phyloP scores from a whole-genome alignment of 2,797 vertebrate genomes.

The Liparis tanakae region DNA sequence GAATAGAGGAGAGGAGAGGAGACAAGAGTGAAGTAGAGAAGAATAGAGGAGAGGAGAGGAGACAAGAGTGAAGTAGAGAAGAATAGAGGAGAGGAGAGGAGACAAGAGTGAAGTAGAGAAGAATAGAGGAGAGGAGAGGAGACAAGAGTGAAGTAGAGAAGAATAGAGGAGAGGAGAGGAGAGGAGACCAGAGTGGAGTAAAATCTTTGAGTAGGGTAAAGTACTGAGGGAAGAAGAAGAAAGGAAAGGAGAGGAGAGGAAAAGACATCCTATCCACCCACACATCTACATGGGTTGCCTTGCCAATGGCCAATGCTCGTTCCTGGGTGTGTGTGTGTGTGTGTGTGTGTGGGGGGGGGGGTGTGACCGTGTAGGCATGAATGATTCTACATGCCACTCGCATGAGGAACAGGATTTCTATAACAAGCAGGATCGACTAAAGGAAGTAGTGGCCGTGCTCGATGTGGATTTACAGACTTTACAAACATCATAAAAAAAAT shows the following conservation, averaged over 20 bases:
- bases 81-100: too few species aligned
- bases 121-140: too few species aligned
- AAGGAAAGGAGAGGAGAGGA: background rate
- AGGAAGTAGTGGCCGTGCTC: background rate
- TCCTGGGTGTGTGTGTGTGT: too few species aligned
- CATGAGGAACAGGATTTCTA: background rate
- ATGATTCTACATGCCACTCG: slow-evolving; percentile 9
- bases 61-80: too few species aligned
- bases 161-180: background rate
- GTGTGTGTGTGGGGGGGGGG: too few species aligned
- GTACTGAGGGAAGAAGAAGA: background rate
- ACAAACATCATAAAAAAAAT: background rate
- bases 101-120: too few species aligned
- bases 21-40: too few species aligned
- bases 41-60: too few species aligned
- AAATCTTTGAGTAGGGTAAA: too few species aligned
- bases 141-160: background rate
- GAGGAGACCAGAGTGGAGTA: too few species aligned
- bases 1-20: too few species aligned
- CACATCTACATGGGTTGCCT: slow-evolving; percentile 56
- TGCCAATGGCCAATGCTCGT: slow-evolving; percentile 43
- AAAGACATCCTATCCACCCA: slow-evolving; percentile 49
- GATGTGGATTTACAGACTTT: slow-evolving; percentile 4
- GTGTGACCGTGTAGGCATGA: background rate
- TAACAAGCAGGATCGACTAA: background rate